These are phyloP conservation scores for Spinibarbus caldwelli DNA, from an alignment of 2,797 vertebrate genomes.

Conservation along the genomic window DNA sequence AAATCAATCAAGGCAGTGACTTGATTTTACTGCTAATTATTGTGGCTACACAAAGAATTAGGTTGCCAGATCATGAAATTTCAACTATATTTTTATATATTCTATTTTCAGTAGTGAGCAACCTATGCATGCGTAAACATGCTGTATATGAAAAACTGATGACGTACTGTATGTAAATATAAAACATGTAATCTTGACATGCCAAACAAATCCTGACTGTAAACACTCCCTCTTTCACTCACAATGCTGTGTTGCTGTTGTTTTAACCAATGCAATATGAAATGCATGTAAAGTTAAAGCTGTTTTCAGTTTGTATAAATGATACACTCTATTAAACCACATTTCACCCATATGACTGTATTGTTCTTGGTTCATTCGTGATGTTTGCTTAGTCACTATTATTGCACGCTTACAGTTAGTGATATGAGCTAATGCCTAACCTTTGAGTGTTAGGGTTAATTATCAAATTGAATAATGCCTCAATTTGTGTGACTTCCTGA, in stretches of 20 bases:
- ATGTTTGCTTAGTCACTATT: neutral
- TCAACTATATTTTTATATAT: neutral
- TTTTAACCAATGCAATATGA: neutral
- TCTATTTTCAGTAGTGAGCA: neutral
- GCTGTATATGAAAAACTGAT: neutral
- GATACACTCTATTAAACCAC: slow-evolving; percentile 11
- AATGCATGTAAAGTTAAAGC: neutral
- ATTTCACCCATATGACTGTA: neutral
- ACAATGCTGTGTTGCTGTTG: neutral
- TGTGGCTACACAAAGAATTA: neutral
- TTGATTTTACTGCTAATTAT: neutral
- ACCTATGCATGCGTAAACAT: neutral
- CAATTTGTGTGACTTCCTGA: neutral
- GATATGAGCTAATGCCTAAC: neutral
- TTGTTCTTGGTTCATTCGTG: neutral
- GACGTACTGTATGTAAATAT: neutral
- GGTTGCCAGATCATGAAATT: neutral
- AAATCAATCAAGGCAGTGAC: neutral
- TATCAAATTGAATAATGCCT: neutral
- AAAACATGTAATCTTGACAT: neutral
- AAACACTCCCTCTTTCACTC: neutral
- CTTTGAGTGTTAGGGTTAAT: neutral
- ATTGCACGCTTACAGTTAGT: neutral
- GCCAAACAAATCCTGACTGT: neutral
- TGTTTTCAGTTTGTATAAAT: neutral